Evolutionary conservation across 2,888 invertebrate genomes (phyloP), one percentile per base, ranked within the genome.

Genomic region (Erebia aethiops): DNA sequence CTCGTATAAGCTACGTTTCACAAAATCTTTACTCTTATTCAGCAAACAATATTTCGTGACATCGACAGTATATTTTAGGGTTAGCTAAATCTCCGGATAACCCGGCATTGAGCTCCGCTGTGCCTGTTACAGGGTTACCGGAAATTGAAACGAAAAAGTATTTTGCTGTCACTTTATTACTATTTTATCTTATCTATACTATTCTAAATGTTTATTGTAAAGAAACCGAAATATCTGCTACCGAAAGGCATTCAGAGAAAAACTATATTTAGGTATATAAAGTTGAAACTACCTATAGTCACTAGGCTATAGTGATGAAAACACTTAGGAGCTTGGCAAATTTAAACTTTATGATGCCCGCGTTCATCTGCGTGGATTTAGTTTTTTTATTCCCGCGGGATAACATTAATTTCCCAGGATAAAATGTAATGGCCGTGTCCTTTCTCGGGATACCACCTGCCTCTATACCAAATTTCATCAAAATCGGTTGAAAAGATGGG

Each of bases 21-120:
- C 57, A 57, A 58, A 67, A 49, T 67, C 16, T 61, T 52, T 41
- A 16, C 41, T 41, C 60, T 52, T 51, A 52, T 60, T 16, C 60
- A 52, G 18, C 46, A 49, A 61, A 67, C 26, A 67, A 67, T 67
- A 61, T 61, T 67, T 67, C 41, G 60, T 52, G 60, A 52, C 60
- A 67, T 61, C 61, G 67, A 67, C 61, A 61, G 60, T 61, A 67
- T 67, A 67, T 67, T 67, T 67, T 67, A 67, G 67, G 41, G 67
- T 67, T 67, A 67, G 41, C 67, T 67, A 67, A 67, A 67, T 67
- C 67, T 61, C 67, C 60, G 67, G 41, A 52, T 67, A 67, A 18
- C 51, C 52, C 60, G 52, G 67, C 41, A 61, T 61, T 61, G 60
- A 67, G 67, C 67, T 14, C 52, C 52, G 49, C 13, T 61, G 61